Conservation (phyloP, 2,797 vertebrate species). For the Picus viridis region DNA sequence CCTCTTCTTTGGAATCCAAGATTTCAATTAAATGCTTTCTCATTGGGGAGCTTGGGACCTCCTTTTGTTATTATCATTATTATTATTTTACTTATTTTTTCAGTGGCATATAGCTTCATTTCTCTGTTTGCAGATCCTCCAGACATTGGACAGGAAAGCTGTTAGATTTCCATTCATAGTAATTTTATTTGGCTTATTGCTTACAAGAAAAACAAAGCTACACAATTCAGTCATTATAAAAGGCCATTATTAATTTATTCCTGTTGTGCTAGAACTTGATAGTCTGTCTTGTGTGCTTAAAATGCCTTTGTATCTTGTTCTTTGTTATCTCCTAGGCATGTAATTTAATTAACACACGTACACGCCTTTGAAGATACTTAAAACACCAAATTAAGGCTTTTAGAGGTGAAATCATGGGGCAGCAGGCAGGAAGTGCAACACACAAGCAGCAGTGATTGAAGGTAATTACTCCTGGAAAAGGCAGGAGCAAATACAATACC, state of each 20-base stretch:
- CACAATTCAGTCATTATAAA: slow-evolving; percentile 51
- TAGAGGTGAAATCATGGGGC: slow-evolving; percentile 8
- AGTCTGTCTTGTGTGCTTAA: slow-evolving; percentile 62
- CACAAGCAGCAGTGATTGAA: neutral
- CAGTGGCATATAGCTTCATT: neutral
- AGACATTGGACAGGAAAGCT: neutral
- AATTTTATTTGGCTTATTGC: neutral
- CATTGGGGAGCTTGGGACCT: neutral
- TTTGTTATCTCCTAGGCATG: slow-evolving; percentile 65
- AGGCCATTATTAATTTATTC: slow-evolving; percentile 72
- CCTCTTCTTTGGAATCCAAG: neutral
- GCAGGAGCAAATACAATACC: neutral
- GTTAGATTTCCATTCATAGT: neutral
- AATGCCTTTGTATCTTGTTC: slow-evolving; percentile 60
- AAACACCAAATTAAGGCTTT: slow-evolving; percentile 46
- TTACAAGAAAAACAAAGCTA: slow-evolving; percentile 23
- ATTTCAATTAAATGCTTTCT: neutral
- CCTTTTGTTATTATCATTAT: neutral
- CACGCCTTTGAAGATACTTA: slow-evolving; percentile 61
- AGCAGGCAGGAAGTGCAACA: neutral
- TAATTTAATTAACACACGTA: slow-evolving; percentile 67
- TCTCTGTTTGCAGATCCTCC: neutral
- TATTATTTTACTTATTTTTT: no score
- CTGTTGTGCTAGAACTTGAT: slow-evolving; percentile 55
- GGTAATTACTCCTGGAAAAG: neutral